phyloP scores from a whole-genome alignment of 2,888 invertebrate genomes.

The Nesidiocoris tenuis region DNA sequence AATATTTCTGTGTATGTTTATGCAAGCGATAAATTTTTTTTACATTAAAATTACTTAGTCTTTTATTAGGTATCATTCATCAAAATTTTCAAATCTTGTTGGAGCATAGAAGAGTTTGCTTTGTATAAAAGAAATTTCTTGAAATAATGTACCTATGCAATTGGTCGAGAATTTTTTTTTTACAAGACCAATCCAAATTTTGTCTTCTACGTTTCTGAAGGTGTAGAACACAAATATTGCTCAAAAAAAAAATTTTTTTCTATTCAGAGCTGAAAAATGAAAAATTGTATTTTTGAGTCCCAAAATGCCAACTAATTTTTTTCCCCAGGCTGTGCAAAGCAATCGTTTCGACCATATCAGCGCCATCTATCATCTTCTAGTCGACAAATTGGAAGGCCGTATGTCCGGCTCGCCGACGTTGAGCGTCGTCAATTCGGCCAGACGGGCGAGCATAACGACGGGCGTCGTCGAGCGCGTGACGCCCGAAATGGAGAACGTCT shows the following conservation, averaged over 20 bases:
- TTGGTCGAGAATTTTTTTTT: neutral
- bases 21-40: too few species aligned
- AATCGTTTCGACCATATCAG: slow-evolving; percentile 89
- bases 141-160: neutral
- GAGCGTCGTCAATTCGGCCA: slow-evolving; percentile 46
- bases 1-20: too few species aligned
- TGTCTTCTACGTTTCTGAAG: too few species aligned
- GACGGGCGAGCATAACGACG: slow-evolving; percentile 66
- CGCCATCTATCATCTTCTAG: slow-evolving; percentile 87
- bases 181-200: too few species aligned
- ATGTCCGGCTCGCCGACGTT: slow-evolving; percentile 52
- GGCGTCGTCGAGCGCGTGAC: slow-evolving; percentile 62
- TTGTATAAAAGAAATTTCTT: neutral
- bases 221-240: too few species aligned
- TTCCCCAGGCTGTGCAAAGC: slow-evolving; percentile 71
- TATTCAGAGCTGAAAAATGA: too few species aligned
- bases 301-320: slow-evolving; percentile 13
- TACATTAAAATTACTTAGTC: too few species aligned
- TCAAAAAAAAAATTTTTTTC: too few species aligned
- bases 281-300: neutral
- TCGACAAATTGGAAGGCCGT: slow-evolving; percentile 71
- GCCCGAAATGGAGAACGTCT: slow-evolving; percentile 46
- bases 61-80: too few species aligned
- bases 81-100: too few species aligned
- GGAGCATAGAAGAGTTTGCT: too few species aligned